Evolutionary conservation across 2,797 vertebrate species (phyloP), one percentile per base, ranked within the genome.

Genomic region (Chanos chanos): DNA sequence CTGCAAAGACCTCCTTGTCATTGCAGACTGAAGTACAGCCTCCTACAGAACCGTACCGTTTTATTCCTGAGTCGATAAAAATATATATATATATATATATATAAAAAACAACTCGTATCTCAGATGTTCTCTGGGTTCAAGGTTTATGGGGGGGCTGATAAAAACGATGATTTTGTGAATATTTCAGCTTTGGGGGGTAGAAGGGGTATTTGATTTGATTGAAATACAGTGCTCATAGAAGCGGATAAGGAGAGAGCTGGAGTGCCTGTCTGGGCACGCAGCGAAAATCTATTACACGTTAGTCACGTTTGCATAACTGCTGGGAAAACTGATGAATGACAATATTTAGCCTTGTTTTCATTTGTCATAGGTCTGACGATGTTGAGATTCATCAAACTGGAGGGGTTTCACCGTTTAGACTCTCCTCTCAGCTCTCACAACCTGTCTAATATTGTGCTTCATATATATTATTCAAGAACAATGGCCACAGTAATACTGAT

Each of bases 221-320:
- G 5, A 13, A 19, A 43, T 43, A 19, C 22, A 18, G 4, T 19
- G 8, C 18, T 1, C 8, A 22, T 19, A 18, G 40, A 40, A 19
- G n/a, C 34, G 12, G 10, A 31, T 30, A 9, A 27, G 47, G 47
- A 15, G 13, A 27, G 47, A 27, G 13, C 3, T 15, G 31, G 47
- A 31, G 25, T 27, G 25, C 22, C 24, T 25, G 25, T 25, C 6
- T 6, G 7, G 13, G 28, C 25, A 47, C 15, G 34, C 27, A 7
- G 12, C 6, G 34, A 9, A n/a, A n/a, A n/a, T n/a, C n/a, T n/a
- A n/a, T n/a, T n/a, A n/a, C n/a, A n/a, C n/a, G n/a, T 77, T 83
- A 80, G 79, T 78, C 74, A 81, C 78, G 79, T 81, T 77, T 76
- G 75, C 77, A 81, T 78, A 81, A 77, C 74, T 76, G 82, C 81